Evolutionary conservation across 30 jellyfish, hydroid and myxozoan genomes (phyloP), one percentile per base, ranked within the genome.

Genomic region (Turritopsis dohrnii): DNA sequence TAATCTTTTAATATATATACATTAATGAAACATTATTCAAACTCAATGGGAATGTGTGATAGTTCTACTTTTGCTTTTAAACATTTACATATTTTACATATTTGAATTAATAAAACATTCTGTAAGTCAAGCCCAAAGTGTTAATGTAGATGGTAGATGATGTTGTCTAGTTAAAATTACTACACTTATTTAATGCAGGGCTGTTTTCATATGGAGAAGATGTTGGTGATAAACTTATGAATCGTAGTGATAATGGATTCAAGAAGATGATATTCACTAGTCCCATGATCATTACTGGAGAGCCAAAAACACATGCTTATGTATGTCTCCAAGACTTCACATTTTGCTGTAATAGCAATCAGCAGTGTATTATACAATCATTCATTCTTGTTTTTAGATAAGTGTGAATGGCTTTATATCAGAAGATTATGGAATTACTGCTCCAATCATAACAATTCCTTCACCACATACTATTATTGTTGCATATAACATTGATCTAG

Each of bases 401-500:
- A 69, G 22, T 69, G 77, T 69, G 31, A 69, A 69, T 69, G 77
- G 77, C 19, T 69, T 69, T 69, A 27, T 69, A 23, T n/a, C 77
- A 1, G 77, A 69, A 69, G 31, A 27, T 69, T 69, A 69, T 69
- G 31, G 31, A 23, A 21, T 69, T 8, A 69, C 30, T 7, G 30
- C 23, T 69, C 23, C 77, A n/a, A 19, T 21, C 30, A 27, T 69
- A 19, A 69, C 9, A 69, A 23, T 69, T 27, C 77, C 77, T 7
- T n/a, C 77, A 69, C 16, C 16, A 9, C 77, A 69, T 69, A 69
- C 31, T n/a, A 69, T 69, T 69, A 19, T 69, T 27, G 28, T 27
- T 69, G 31, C 77, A 9, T 69, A 69, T 27, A 69, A 19, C 77
- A 23, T 69, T 0, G 77, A 69, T 27, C 30, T 69, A n/a, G 77